Percentiles rank a stretch among this genome's conserved stretches.
These are phyloP conservation scores for Canis aureus DNA, from an alignment of 2,113 vertebrate genomes.

Conservation along the genomic window DNA sequence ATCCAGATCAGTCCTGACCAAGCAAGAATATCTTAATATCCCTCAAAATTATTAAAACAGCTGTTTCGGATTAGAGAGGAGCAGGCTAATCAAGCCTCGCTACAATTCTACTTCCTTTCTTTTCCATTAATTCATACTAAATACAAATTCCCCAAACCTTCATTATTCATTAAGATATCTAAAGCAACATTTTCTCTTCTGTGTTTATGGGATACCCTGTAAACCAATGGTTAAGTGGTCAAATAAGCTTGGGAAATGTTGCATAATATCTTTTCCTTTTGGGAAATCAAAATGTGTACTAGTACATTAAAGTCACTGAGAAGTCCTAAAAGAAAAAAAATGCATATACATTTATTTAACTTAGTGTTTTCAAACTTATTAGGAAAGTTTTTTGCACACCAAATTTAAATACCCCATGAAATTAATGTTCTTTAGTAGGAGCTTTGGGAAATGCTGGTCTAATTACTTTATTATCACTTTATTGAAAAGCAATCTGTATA, in stretches of 20 bases:
- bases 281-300: neutral
- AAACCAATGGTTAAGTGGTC: neutral
- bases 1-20: neutral
- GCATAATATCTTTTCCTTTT: neutral
- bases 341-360: neutral
- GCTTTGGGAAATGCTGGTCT: neutral
- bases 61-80: neutral
- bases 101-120: neutral
- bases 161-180: neutral
- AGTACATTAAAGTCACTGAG: neutral
- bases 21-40: neutral
- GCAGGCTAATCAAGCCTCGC: neutral
- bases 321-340: neutral
- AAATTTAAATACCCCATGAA: neutral
- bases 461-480: conserved; percentile 13
- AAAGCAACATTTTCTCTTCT: neutral
- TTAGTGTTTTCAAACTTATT: neutral
- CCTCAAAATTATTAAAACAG: neutral
- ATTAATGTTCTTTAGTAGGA: neutral
- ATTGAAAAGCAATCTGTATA: neutral
- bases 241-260: neutral
- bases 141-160: neutral
- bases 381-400: neutral
- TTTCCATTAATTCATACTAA: neutral
- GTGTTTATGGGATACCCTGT: neutral